Percentiles rank a stretch among this genome's conserved stretches.
phyloP scores from a whole-genome alignment of 2,797 vertebrate genomes.

The Miichthys miiuy region DNA sequence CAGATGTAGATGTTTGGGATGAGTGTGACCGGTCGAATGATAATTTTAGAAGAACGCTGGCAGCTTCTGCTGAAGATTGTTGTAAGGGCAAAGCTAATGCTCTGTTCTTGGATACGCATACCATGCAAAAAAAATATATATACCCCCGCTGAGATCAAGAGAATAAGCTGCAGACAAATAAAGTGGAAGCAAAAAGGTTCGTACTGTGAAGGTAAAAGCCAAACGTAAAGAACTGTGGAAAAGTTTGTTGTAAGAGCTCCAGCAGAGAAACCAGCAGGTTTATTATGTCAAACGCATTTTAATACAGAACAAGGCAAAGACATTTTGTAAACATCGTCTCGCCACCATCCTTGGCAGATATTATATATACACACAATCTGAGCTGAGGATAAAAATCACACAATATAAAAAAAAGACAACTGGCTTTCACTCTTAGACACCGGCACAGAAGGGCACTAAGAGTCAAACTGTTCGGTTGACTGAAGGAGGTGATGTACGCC shows the following conservation, averaged over 20 bases:
- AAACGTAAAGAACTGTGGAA: background rate
- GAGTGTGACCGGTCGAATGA: slow-evolving; percentile 2
- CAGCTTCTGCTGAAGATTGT: slow-evolving; percentile 16
- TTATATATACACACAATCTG: background rate
- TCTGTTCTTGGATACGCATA: background rate
- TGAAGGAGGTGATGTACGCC: background rate
- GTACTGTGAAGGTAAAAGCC: background rate
- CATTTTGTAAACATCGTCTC: background rate
- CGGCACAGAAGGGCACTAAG: background rate
- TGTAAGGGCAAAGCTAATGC: background rate
- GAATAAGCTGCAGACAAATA: background rate
- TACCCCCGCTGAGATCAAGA: background rate
- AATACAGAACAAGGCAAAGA: background rate
- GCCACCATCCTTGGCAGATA: background rate
- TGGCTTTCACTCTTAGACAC: background rate
- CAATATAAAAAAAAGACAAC: background rate
- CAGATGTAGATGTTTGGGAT: slow-evolving; percentile 11
- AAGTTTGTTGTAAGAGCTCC: background rate
- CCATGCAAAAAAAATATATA: background rate
- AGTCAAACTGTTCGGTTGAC: background rate
- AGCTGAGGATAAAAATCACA: background rate
- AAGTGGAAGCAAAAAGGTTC: background rate
- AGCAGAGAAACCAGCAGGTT: background rate
- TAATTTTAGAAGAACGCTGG: slow-evolving; percentile 59
- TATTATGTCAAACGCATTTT: background rate